phyloP scores from a whole-genome alignment of 2,113 vertebrate species.

The Petaurus breviceps region DNA sequence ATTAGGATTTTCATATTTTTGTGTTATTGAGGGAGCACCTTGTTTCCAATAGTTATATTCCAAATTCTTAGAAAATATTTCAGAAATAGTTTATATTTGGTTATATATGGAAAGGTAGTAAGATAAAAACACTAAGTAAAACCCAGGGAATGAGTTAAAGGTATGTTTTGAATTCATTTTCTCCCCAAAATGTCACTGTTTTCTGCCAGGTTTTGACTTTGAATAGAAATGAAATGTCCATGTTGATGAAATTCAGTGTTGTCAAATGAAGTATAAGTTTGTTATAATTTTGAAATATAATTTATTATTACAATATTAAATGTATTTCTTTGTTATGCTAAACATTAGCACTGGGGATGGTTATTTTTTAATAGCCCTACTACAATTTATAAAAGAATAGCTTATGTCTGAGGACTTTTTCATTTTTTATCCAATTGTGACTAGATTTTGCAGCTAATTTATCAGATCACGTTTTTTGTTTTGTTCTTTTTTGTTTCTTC shows the following conservation, averaged over 20 bases:
- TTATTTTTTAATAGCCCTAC: background rate
- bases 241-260: background rate
- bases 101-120: background rate
- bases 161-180: conserved; percentile 28
- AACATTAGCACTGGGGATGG: background rate
- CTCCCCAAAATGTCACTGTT: background rate
- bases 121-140: conserved; percentile 18
- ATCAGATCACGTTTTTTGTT: background rate
- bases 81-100: background rate
- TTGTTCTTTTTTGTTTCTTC: background rate
- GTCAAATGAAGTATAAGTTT: background rate
- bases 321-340: background rate
- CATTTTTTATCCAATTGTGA: background rate
- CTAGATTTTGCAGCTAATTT: background rate
- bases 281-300: background rate
- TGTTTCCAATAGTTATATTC: conserved; percentile 14
- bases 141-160: background rate
- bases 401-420: background rate
- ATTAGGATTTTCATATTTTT: background rate
- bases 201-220: background rate
- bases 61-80: conserved; percentile 30
- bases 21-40: conserved; percentile 12
- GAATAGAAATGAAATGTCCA: background rate
- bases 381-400: background rate
- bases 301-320: background rate